Base-by-base conservation (phyloP, 2,113 vertebrate genomes). In the Corythaixoides concolor region DNA sequence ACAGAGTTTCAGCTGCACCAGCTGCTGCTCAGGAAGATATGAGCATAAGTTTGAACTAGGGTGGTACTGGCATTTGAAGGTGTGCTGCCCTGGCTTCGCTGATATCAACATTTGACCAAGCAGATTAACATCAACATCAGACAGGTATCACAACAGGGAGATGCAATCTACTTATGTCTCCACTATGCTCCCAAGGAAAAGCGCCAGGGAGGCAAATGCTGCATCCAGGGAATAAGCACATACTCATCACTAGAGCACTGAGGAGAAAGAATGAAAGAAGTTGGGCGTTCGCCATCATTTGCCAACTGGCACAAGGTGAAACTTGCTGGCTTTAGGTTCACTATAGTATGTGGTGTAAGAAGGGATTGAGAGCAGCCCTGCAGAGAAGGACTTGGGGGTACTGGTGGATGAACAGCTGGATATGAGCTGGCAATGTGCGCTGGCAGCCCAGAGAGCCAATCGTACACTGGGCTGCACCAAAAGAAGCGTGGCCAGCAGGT, bases 381-480 rank as follows among this genome's bases (percentile, higher is more conserved):
- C 0, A 0, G 18, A 81, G 35, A 22, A 50, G 35, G 12, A 55
- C 23, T 9, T 13, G 10, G 24, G 17, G 8, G n/a, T 41, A 23
- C 18, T 20, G 72, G 23, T 19, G 15, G 52, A 28, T 39, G 11
- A 64, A 63, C 53, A 53, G 26, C 6, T 20, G 9, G 41, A 43
- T 58, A 35, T 15, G 32, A 63, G 9, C 26, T 3, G 2, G 20
- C 56, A 53, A 35, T 4, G 15, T 39, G 43, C 1, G 0, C 53
- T 33, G 1, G 1, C 37, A 72, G 28, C 37, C 15, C 4, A 52
- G 30, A 53, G 52, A 15, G 23, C 10, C 50, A 74, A 27, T 4
- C 4, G 1, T 11, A 22, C 33, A 49, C 82, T 33, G 59, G 41
- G 49, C 45, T 83, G 58, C 26, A 53, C 30, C 32, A 26, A 8